Conservation (phyloP, 2,797 vertebrate genomes). For the Acropternis orthonyx region DNA sequence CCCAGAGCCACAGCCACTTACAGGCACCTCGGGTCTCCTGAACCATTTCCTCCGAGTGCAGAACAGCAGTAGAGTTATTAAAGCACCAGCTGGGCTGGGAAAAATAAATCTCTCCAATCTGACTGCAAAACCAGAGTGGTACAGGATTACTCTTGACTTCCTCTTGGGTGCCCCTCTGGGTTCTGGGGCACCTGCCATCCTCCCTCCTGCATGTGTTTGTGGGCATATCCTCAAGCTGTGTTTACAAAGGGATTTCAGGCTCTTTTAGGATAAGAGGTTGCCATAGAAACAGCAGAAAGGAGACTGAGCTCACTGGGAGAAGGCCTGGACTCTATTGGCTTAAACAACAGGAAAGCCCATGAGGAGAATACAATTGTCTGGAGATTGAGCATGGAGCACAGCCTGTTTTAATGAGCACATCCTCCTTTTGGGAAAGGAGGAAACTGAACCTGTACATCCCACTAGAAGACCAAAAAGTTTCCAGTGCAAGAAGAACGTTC, state of each 20-base stretch:
- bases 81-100: constrained; percentile 38
- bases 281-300: constrained; percentile 60
- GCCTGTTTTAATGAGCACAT: not conserved
- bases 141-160: constrained; percentile 13
- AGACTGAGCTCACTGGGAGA: constrained; percentile 15
- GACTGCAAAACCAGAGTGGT: not conserved
- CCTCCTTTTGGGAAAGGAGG: not conserved
- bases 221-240: constrained; percentile 39
- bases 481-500: not conserved
- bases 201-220: not conserved
- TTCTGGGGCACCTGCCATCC: constrained; percentile 6
- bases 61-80: not conserved
- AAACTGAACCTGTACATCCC: not conserved
- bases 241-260: constrained; percentile 53
- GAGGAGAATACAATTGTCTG: not conserved
- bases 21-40: not conserved
- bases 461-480: not conserved
- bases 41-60: not conserved
- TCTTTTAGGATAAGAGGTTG: constrained; percentile 52
- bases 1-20: not conserved
- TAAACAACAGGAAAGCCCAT: constrained; percentile 8
- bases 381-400: not conserved
- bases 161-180: not conserved
- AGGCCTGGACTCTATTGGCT: not conserved
- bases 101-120: constrained; percentile 11